phyloP scores from a whole-genome alignment of 2,113 vertebrate species.

The Burhinus oedicnemus region DNA sequence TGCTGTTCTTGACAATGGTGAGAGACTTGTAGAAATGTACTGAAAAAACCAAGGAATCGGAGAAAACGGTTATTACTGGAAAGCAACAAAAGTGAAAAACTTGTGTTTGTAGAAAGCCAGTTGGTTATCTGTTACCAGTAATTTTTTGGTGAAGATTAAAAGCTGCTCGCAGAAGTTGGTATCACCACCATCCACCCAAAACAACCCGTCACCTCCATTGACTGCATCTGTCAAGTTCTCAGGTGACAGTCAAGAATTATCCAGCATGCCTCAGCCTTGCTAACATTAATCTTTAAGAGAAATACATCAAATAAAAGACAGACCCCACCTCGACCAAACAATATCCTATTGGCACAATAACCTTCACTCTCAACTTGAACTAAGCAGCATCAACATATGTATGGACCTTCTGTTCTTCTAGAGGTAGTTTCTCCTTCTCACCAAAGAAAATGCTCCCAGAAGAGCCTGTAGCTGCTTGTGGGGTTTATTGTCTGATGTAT shows the following conservation, averaged over 20 bases:
- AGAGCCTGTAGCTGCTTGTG: neutral
- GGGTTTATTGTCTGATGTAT: neutral
- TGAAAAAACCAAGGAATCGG: neutral
- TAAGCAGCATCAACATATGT: neutral
- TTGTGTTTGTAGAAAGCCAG: neutral
- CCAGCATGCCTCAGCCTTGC: neutral
- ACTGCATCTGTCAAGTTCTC: neutral
- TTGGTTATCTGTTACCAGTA: neutral
- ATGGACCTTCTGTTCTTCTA: neutral
- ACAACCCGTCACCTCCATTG: rapidly evolving
- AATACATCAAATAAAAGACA: neutral
- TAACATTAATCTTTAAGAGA: neutral
- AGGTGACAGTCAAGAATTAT: neutral
- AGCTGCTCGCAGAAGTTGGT: neutral
- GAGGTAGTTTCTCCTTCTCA: neutral
- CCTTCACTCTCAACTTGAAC: neutral
- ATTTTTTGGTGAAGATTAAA: neutral
- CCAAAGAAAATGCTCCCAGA: neutral
- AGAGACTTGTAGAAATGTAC: neutral
- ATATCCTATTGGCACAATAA: neutral
- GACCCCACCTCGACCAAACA: neutral
- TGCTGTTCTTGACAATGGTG: neutral
- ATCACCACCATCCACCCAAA: neutral
- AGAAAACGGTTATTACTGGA: neutral
- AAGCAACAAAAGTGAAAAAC: neutral